Evolutionary conservation across 2,888 invertebrate genomes (phyloP).

Genomic region (Aleiodes alternator): DNA sequence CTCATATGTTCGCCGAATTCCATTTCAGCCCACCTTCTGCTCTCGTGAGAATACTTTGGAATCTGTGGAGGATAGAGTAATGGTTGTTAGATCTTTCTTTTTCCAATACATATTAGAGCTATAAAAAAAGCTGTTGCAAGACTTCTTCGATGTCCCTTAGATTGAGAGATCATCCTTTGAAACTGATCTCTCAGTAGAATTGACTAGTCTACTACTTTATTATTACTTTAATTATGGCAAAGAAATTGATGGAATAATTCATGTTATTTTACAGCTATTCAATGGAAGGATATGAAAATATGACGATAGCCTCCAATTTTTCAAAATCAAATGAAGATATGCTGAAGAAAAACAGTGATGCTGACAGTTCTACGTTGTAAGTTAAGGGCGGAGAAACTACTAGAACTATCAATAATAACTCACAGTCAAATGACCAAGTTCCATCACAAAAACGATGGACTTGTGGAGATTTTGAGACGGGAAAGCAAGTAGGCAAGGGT

Average conservation of each 20-base stretch:
- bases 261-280: neutral
- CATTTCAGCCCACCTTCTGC: no score
- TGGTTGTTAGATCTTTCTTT: no score
- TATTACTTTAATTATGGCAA: neutral
- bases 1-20: no score
- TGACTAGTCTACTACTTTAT: no score
- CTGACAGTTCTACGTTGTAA: neutral
- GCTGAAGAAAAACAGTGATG: neutral
- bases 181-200: no score
- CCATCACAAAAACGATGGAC: neutral
- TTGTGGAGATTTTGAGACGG: neutral
- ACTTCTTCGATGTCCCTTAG: no score
- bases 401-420: neutral
- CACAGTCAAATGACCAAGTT: neutral
- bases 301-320: neutral
- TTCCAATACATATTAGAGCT: no score
- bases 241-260: neutral
- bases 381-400: neutral
- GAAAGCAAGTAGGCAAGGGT: constrained; percentile 12
- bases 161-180: no score
- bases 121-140: no score
- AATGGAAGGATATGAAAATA: constrained; percentile 2
- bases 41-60: no score
- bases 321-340: neutral
- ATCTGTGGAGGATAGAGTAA: no score